phyloP scores from a whole-genome alignment of 2,888 invertebrate genomes.

The Morinoia aosen region DNA sequence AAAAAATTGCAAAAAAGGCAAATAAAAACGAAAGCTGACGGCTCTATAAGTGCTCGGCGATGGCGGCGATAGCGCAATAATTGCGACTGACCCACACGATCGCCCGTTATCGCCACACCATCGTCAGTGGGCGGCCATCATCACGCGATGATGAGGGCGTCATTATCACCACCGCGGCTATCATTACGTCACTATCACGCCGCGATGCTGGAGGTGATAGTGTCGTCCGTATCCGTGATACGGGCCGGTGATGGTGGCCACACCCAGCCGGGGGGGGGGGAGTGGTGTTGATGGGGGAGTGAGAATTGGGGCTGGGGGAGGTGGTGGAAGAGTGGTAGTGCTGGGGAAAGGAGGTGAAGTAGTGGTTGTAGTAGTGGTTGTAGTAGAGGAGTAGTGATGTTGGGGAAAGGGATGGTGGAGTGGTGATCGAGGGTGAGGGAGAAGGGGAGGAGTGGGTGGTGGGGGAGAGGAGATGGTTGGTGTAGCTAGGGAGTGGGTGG shows the following conservation, averaged over 20 bases:
- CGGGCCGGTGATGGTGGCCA: background rate
- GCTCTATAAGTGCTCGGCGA: background rate
- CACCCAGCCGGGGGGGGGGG: background rate
- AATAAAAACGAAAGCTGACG: background rate
- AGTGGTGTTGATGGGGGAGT: too few relatives aligned
- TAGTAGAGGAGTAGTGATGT: background rate
- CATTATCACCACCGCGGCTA: background rate
- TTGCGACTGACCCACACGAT: background rate
- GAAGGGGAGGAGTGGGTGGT: background rate
- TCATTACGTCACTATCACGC: background rate
- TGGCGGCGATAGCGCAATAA: background rate
- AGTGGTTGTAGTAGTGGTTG: background rate
- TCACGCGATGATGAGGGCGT: background rate
- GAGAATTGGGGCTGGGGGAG: background rate
- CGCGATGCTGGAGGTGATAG: background rate
- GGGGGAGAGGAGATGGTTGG: background rate
- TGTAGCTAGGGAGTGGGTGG: too few relatives aligned
- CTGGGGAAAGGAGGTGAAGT: too few relatives aligned
- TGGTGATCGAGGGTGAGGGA: background rate
- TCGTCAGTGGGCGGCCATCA: conserved; percentile 25
- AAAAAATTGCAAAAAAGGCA: too few relatives aligned
- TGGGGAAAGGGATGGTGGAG: background rate
- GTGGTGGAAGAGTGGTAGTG: too few relatives aligned
- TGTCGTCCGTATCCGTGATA: background rate
- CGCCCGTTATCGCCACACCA: background rate